Conservation (phyloP, 53 echinoderm and acorn worm species). For the Holothuria scabra region DNA sequence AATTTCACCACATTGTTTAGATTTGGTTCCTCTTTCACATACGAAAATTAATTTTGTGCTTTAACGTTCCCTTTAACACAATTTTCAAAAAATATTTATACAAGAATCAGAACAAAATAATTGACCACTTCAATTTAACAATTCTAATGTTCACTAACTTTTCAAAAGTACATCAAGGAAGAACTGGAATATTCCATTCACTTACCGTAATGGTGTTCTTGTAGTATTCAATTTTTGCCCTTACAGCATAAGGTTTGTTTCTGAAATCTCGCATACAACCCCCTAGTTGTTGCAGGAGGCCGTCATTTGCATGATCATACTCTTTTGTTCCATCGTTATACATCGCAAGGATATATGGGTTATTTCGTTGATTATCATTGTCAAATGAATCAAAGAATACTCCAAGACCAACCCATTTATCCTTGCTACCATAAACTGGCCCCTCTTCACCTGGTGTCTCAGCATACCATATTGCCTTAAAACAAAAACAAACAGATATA, state of each 20-base stretch:
- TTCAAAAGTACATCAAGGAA: too few relatives aligned
- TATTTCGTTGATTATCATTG: constrained; percentile 96
- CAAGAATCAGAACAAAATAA: too few relatives aligned
- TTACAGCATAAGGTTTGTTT: constrained; percentile 92
- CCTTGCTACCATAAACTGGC: constrained; percentile 83
- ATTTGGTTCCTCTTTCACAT: too few relatives aligned
- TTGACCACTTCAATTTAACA: too few relatives aligned
- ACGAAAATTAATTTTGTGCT: too few relatives aligned
- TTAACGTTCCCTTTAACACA: too few relatives aligned
- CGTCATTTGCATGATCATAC: constrained; percentile 92
- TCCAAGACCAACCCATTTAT: constrained; percentile 95
- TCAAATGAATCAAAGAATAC: constrained; percentile 99
- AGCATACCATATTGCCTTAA: constrained; percentile 89
- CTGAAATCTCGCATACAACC: constrained; percentile 97
- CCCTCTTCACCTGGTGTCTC: constrained; percentile 64
- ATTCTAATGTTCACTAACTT: too few relatives aligned
- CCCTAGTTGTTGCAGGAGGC: constrained; percentile 87
- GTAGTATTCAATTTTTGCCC: constrained; percentile 98
- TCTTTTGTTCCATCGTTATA: constrained; percentile 82
- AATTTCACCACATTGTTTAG: too few relatives aligned
- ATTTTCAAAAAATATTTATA: too few relatives aligned
- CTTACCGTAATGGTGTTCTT: constrained; percentile 88
- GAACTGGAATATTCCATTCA: too few relatives aligned
- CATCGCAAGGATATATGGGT: constrained; percentile 89
- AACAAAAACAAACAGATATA: neutral